Conservation (phyloP, 2,113 vertebrate genomes). For the Brienomyrus brachyistius region DNA sequence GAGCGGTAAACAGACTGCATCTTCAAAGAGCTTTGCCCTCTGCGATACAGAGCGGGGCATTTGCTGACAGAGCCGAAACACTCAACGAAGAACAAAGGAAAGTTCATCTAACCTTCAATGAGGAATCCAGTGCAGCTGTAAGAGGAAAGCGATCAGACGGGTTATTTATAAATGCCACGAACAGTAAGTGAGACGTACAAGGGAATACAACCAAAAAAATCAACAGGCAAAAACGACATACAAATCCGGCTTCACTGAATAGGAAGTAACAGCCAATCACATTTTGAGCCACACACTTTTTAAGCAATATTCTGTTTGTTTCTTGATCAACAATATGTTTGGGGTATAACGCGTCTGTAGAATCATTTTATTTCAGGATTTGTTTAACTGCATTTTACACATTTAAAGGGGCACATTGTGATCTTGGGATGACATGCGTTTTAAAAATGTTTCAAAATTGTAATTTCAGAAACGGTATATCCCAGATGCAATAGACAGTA, state of each 20-base stretch:
- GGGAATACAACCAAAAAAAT: not conserved
- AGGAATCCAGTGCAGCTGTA: not conserved
- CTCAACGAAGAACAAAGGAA: not conserved
- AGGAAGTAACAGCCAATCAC: not conserved
- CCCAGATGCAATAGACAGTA: not conserved
- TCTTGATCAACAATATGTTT: not conserved
- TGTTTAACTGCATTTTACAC: not conserved
- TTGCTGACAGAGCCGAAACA: not conserved
- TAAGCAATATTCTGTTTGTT: not conserved
- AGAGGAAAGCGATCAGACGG: not conserved
- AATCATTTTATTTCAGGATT: not conserved
- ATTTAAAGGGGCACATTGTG: not conserved
- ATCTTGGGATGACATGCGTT: not conserved
- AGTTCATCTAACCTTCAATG: not conserved
- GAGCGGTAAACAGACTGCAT: not conserved
- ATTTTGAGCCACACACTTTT: not conserved
- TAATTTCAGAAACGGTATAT: not conserved
- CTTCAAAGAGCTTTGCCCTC: not conserved
- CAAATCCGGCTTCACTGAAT: not conserved
- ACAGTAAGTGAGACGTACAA: not conserved
- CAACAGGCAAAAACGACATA: not conserved
- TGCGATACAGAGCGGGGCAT: not conserved
- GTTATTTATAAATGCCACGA: not conserved
- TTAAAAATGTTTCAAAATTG: not conserved
- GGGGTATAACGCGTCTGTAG: not conserved